Conservation (phyloP, 2,888 invertebrate genomes). For the Dolichopus griseipennis region DNA sequence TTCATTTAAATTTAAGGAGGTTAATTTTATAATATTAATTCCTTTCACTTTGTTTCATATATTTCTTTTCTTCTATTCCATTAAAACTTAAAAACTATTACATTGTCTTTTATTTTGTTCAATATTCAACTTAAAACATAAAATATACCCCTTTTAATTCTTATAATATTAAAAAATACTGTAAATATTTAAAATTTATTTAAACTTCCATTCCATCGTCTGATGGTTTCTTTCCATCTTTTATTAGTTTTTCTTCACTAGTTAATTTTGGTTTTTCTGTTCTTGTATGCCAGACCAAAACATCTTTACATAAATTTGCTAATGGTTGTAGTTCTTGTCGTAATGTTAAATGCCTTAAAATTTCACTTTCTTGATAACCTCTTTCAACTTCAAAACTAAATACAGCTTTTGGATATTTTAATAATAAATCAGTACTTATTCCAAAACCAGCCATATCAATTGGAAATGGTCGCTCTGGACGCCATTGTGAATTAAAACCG, state of each 20-base stretch:
- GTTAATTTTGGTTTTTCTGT: slow-evolving; percentile 78
- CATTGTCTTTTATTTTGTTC: too few species aligned
- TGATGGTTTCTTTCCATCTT: slow-evolving; percentile 46
- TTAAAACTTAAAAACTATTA: too few species aligned
- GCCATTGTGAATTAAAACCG: slow-evolving; percentile 69
- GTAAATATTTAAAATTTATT: neutral
- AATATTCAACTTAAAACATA: too few species aligned
- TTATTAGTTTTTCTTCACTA: slow-evolving; percentile 52
- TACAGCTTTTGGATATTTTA: slow-evolving; percentile 59
- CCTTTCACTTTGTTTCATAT: too few species aligned
- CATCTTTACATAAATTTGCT: slow-evolving; percentile 83
- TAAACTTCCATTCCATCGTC: slow-evolving; percentile 53
- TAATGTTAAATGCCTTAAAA: slow-evolving; percentile 63
- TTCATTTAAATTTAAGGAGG: too few species aligned
- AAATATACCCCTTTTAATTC: too few species aligned
- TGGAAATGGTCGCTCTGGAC: slow-evolving; percentile 84
- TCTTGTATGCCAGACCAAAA: slow-evolving; percentile 98
- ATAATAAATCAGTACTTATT: slow-evolving; percentile 66
- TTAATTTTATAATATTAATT: too few species aligned
- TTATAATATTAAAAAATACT: too few species aligned
- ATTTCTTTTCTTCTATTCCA: too few species aligned
- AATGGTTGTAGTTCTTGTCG: slow-evolving; percentile 77
- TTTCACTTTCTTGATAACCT: slow-evolving; percentile 83
- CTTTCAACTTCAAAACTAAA: slow-evolving; percentile 80
- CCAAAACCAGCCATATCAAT: slow-evolving; percentile 98